Conservation (phyloP, 2,888 invertebrate genomes). For the Epinotia brunnichana region DNA sequence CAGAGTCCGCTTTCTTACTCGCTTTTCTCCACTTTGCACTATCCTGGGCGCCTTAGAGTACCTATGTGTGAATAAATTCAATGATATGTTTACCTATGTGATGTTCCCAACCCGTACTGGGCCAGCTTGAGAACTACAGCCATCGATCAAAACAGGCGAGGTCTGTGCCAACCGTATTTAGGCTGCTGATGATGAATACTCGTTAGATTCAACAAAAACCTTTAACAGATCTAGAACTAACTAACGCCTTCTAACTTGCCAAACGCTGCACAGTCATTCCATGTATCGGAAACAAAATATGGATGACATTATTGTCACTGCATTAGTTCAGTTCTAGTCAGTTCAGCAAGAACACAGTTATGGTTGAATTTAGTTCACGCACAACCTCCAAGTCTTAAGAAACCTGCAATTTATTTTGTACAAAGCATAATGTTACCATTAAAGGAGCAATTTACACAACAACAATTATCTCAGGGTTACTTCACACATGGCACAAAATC, state of each 20-base stretch:
- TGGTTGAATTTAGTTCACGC: not conserved
- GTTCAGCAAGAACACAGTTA: not conserved
- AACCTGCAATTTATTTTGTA: not conserved
- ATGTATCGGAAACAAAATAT: no score
- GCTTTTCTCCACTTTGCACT: no score
- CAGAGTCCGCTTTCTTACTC: no score
- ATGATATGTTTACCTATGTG: not conserved
- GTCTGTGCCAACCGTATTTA: not conserved
- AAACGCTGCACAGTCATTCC: no score
- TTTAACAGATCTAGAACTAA: no score
- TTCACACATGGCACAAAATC: conserved; percentile 12
- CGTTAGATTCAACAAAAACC: no score
- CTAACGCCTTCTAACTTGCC: no score
- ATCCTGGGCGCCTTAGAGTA: no score
- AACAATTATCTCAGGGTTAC: conserved; percentile 31
- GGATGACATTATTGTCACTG: no score
- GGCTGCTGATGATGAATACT: no score
- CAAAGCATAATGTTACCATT: conserved; percentile 18
- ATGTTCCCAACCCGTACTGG: not conserved
- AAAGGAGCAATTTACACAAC: conserved; percentile 27
- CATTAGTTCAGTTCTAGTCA: not conserved
- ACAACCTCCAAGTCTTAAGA: not conserved
- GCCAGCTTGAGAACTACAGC: not conserved
- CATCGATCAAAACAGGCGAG: not conserved
- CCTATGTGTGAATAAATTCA: no score